Percentiles rank a stretch among this genome's conserved stretches.
Evolutionary conservation across 2,797 vertebrate species (phyloP).

Genomic region (Spheniscus humboldti): DNA sequence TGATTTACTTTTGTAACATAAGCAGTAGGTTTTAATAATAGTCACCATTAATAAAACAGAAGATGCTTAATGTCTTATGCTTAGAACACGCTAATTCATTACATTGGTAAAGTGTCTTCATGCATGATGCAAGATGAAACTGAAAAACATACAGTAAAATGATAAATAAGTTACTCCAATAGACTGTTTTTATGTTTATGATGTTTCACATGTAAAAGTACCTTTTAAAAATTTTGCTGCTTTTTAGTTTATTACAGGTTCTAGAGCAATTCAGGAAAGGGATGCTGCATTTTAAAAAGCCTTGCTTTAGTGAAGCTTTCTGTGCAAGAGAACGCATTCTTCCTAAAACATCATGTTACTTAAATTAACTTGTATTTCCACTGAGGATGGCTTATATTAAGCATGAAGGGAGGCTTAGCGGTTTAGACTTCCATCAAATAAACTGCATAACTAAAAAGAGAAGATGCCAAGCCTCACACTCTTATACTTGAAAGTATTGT

Average conservation of each 20-base stretch:
- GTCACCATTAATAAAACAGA: background rate
- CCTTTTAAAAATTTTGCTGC: background rate
- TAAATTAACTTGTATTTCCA: conserved; percentile 71
- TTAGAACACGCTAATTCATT: background rate
- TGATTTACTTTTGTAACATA: background rate
- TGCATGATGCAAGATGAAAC: background rate
- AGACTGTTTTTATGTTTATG: background rate
- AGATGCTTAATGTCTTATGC: background rate
- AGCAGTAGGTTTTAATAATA: background rate
- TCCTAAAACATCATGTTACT: conserved; percentile 67
- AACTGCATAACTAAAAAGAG: conserved; percentile 61
- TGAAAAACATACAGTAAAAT: background rate
- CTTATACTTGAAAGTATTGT: conserved; percentile 59
- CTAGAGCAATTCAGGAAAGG: conserved; percentile 30
- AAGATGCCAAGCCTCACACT: conserved; percentile 34
- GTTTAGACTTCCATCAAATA: conserved; percentile 68
- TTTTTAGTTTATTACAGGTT: background rate
- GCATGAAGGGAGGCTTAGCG: conserved; percentile 59
- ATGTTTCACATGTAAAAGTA: background rate
- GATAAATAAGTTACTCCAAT: background rate
- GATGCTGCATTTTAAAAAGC: conserved; percentile 38
- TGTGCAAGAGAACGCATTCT: conserved; percentile 46
- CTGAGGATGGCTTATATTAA: conserved; percentile 62
- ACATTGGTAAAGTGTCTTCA: background rate
- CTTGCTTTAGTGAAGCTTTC: conserved; percentile 32